A percentile compares a stretch with the other conserved stretches of the same genome.
These are phyloP conservation scores for Acrocephalus scirpaceus DNA, from an alignment of 2,797 vertebrate species.

Conservation along the genomic window DNA sequence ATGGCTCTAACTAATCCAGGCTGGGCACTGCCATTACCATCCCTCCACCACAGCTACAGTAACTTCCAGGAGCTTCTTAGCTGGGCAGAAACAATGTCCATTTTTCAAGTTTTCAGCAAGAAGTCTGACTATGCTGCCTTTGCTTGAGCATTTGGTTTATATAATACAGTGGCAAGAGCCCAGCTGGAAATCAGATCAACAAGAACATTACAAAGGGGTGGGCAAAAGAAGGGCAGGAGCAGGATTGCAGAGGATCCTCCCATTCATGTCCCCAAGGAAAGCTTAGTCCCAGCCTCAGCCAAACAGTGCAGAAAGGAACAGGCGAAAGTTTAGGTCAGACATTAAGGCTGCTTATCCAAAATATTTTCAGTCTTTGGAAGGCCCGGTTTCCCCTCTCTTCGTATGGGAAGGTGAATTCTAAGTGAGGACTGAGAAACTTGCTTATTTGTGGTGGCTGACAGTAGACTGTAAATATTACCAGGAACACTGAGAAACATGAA, in stretches of 20 bases:
- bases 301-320: conserved; percentile 17
- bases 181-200: conserved; percentile 25
- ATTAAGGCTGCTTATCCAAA: neutral
- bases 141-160: conserved; percentile 44
- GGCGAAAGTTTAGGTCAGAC: neutral
- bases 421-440: neutral
- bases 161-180: conserved; percentile 21
- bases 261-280: neutral
- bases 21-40: neutral
- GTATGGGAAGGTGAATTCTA: neutral
- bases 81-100: neutral
- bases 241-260: conserved; percentile 22
- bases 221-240: conserved; percentile 9
- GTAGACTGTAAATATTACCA: neutral
- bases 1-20: neutral
- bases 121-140: neutral
- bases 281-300: neutral
- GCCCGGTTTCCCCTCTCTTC: neutral
- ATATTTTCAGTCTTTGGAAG: neutral
- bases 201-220: neutral
- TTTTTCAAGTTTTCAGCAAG: neutral
- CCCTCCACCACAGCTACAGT: rapidly evolving
- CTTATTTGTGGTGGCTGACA: neutral
- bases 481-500: neutral
- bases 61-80: neutral